Conservation (phyloP, 2,797 vertebrate genomes). For the Sebastes glaucus region DNA sequence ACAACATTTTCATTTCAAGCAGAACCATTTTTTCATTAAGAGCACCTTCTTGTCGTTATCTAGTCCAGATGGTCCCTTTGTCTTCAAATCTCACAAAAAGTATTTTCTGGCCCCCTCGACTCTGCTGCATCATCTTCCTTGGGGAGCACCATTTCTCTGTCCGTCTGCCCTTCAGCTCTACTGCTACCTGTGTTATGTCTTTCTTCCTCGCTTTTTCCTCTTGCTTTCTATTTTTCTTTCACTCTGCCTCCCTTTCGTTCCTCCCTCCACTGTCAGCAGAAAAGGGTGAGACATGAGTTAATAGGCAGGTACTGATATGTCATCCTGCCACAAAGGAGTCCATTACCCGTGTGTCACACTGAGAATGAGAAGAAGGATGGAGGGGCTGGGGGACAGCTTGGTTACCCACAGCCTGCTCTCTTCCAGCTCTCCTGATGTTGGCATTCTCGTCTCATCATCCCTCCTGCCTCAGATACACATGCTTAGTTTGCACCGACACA, state of each 20-base stretch:
- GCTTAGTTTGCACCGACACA: slow-evolving; percentile 42
- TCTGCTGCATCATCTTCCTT: slow-evolving; percentile 8
- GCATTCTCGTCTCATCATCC: slow-evolving; percentile 54
- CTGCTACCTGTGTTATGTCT: neutral
- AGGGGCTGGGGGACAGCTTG: slow-evolving; percentile 48
- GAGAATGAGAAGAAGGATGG: slow-evolving; percentile 65
- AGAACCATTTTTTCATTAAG: neutral
- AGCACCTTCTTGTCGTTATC: slow-evolving; percentile 14
- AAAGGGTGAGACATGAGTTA: slow-evolving; percentile 65
- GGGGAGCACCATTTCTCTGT: slow-evolving; percentile 1
- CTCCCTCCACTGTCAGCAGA: slow-evolving; percentile 41
- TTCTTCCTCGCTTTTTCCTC: slow-evolving; percentile 2
- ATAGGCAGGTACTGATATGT: slow-evolving; percentile 74
- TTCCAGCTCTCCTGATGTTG: slow-evolving; percentile 41
- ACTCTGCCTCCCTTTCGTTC: neutral
- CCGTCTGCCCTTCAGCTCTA: slow-evolving; percentile 24
- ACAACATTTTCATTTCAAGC: slow-evolving; percentile 8
- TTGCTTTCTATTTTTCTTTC: slow-evolving; percentile 4
- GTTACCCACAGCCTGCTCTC: slow-evolving; percentile 44
- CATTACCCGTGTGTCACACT: slow-evolving; percentile 71
- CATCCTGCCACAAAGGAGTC: slow-evolving; percentile 71
- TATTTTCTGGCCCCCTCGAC: slow-evolving; percentile 9
- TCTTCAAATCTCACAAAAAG: slow-evolving; percentile 18
- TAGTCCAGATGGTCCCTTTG: slow-evolving; percentile 1
- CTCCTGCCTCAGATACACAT: slow-evolving; percentile 34